Evolutionary conservation across 2,888 invertebrate genomes (phyloP), one percentile per base, ranked within the genome.

Genomic region (Luperina nickerlii): DNA sequence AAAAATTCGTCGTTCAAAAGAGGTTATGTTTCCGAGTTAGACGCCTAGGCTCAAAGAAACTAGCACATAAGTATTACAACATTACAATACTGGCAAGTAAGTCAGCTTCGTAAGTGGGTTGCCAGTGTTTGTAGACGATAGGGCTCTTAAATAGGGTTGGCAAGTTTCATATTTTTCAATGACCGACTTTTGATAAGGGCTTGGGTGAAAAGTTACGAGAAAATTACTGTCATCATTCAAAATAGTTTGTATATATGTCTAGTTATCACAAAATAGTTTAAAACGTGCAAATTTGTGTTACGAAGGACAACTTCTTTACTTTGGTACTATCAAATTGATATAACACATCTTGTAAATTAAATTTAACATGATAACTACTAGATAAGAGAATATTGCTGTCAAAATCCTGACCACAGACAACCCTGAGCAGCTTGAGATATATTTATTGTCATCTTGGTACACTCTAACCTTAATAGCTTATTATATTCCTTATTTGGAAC

Each of bases 41-140:
- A 70, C 72, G 68, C 1, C 54, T 73, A 73, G 73, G 45, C 67
- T 69, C 27, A 65, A 60, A 54, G n/a, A 65, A 86, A 86, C 78
- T 83, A 67, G 82, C 20, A 74, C 74, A 51, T 38, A 68, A 24
- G 66, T 85, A 82, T 86, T 82, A 86, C 84, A 86, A 84, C 78
- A 82, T 63, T 24, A 85, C 85, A 85, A 70, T 82, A 74, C 77
- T 63, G 63, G 78, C 82, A 73, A 85, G 72, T 84, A 81, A 85
- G 67, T 73, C 69, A 24, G 48, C 85, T 78, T 74, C 24, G 71
- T 67, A 85, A 84, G 78, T 84, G 65, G 86, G 84, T 84, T 84
- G 86, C 83, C 38, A 68, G 78, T 82, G 83, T 86, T 86, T 74
- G 83, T 78, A 78, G 83, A 78, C 78, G 86, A 84, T 86, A 86